phyloP scores from a whole-genome alignment of 2,888 invertebrate genomes.

The Tigriopus californicus region DNA sequence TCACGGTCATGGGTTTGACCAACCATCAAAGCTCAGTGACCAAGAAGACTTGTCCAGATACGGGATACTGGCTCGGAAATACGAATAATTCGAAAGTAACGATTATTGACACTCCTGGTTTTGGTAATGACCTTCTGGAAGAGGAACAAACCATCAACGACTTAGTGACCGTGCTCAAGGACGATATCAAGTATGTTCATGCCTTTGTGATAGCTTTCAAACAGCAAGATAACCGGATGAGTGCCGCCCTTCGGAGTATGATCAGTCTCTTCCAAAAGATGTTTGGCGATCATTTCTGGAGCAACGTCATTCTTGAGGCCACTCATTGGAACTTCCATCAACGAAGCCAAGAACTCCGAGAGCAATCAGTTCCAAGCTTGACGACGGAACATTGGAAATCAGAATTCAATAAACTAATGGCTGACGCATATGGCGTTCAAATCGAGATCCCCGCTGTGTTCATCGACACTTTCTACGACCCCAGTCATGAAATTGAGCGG shows the following conservation, averaged over 20 bases:
- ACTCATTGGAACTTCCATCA: constrained; percentile 12
- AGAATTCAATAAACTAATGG: background rate
- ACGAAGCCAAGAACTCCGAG: background rate
- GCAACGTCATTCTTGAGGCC: constrained; percentile 12
- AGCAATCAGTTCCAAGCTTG: background rate
- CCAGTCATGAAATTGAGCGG: background rate
- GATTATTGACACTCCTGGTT: constrained; percentile 15
- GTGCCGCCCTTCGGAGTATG: constrained; percentile 7
- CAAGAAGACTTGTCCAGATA: constrained; percentile 9
- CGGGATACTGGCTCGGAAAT: constrained; percentile 6
- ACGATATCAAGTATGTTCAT: constrained; percentile 14
- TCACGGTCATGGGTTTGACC: background rate
- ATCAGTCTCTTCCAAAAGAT: constrained; percentile 9
- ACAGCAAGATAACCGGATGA: constrained; percentile 13
- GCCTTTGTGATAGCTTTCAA: constrained; percentile 11
- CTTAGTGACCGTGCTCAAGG: constrained; percentile 7
- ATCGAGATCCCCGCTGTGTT: constrained; percentile 4
- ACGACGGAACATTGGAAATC: background rate
- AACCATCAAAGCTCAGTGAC: background rate
- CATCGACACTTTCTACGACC: constrained; percentile 12
- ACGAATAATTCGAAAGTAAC: background rate
- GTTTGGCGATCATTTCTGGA: constrained; percentile 15
- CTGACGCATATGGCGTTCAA: background rate
- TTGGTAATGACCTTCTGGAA: constrained; percentile 6
- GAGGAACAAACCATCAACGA: constrained; percentile 12